Evolutionary conservation across 2,113 vertebrate genomes (phyloP), one percentile per base, ranked within the genome.

Genomic region (Trochalopteron elliotii): DNA sequence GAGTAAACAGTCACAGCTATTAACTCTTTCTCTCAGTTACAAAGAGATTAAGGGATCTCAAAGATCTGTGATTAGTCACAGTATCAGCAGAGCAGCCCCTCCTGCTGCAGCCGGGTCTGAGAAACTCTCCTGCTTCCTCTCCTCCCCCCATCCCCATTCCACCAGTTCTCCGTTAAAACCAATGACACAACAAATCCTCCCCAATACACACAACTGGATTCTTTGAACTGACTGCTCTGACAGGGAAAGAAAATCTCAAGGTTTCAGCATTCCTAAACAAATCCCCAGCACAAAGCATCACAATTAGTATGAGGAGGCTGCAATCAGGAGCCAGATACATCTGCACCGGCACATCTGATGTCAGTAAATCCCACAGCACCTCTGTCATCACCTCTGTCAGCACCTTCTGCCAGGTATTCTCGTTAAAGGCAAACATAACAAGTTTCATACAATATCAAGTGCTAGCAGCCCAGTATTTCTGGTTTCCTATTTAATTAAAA

Each of bases 211-310:
- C 10, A 60, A 6, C 72, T 10, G 27, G 5, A 4, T 52, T 11
- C 47, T 50, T 2, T 4, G 11, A 84, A 70, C 2, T 0, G 7
- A 40, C 52, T 6, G 5, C 19, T 83, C n/a, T 12, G 0, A 40
- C 5, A 24, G 24, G 37, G 27, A 35, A 45, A 49, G 52, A 47
- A 39, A 82, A 56, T 2, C 77, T 59, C 15, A 0, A 21, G 64
- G 12, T 50, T 65, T 61, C 45, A 45, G 63, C 75, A 15, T 28
- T 8, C 15, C 44, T n/a, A 4, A 83, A 23, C 9, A 13, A 90
- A 76, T 17, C 14, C 57, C 11, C 56, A 3, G 47, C 69, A 70
- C 47, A 84, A 74, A 61, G 65, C 65, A 14, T 23, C 5, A 44
- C 63, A 25, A 15, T 3, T 2, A 17, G 37, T 2, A 9, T 4